Evolutionary conservation across 1,140 invertebrate genomes (phyloP).

Genomic region (Metopolophium dirhodum): DNA sequence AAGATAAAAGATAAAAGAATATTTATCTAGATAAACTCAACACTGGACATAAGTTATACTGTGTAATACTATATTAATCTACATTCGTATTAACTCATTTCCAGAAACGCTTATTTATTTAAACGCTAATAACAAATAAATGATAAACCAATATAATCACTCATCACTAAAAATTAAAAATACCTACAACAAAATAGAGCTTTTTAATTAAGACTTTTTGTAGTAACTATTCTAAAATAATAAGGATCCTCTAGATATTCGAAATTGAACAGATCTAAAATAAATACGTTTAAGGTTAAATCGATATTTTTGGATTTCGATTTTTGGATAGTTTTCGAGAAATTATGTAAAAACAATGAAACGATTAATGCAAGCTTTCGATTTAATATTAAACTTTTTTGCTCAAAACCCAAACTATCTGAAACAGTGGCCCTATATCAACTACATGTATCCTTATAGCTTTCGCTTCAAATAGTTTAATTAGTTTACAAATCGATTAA

Average conservation of each 20-base stretch:
- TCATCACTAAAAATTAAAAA: background rate
- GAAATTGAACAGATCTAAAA: background rate
- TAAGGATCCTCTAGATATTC: background rate
- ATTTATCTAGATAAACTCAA: no score
- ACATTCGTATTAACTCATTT: background rate
- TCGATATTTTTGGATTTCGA: background rate
- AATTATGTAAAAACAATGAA: background rate
- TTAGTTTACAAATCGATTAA: background rate
- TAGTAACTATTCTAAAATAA: background rate
- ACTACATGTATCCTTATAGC: background rate
- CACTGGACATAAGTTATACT: background rate
- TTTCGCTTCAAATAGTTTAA: background rate
- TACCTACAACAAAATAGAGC: background rate
- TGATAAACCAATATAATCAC: background rate
- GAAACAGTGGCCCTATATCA: background rate
- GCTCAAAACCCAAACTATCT: background rate
- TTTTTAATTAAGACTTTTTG: background rate
- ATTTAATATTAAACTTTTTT: background rate
- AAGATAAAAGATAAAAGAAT: no score
- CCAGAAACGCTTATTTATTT: background rate
- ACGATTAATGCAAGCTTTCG: background rate
- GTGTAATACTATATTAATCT: background rate
- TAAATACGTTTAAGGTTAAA: background rate
- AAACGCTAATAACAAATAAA: background rate
- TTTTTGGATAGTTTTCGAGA: background rate